Conservation (phyloP, 2,113 vertebrate species). For the Hylia prasina region DNA sequence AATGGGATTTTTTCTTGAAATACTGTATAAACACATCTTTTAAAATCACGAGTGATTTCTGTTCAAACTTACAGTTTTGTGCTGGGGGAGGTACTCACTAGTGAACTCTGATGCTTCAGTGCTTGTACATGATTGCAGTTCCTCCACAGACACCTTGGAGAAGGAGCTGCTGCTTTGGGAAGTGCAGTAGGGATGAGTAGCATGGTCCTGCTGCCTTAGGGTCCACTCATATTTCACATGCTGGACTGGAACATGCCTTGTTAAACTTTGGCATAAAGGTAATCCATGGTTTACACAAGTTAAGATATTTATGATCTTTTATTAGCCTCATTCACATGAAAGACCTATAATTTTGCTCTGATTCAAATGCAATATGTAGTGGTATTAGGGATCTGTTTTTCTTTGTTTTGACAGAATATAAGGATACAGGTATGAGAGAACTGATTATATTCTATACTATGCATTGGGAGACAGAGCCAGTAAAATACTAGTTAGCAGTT, state of each 20-base stretch:
- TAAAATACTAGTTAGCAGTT: neutral
- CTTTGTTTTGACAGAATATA: neutral
- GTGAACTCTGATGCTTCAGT: neutral
- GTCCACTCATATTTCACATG: rapidly evolving
- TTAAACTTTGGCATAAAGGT: neutral
- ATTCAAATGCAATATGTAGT: neutral
- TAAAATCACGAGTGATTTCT: neutral
- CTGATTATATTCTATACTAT: neutral
- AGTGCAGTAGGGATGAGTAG: neutral
- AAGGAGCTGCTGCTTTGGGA: neutral
- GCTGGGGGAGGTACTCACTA: neutral
- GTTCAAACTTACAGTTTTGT: neutral
- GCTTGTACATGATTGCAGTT: neutral
- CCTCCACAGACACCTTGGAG: neutral
- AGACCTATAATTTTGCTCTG: neutral
- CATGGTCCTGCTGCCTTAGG: neutral
- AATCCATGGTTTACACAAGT: neutral
- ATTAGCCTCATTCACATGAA: neutral
- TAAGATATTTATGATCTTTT: neutral
- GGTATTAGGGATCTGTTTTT: neutral
- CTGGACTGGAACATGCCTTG: neutral
- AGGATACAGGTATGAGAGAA: neutral
- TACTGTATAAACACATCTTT: neutral
- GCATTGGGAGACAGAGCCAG: neutral
- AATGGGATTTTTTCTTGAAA: neutral